Percentiles rank a stretch among this genome's conserved stretches.
These are phyloP conservation scores for Sarcophaga subvicina DNA, from an alignment of 2,888 invertebrate genomes.

Conservation along the genomic window DNA sequence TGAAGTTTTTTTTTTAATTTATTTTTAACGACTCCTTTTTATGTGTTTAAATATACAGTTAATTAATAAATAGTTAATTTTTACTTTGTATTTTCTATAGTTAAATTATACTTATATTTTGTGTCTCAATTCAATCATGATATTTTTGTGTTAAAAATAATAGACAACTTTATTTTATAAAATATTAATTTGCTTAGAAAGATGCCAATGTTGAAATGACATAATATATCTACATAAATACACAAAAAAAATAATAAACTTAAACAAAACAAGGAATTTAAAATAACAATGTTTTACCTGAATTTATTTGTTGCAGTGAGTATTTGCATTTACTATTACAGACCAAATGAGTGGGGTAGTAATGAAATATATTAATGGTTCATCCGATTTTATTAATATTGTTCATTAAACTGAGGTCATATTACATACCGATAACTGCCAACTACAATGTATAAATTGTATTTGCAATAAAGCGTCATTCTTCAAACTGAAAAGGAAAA, in stretches of 20 bases:
- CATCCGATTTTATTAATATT: no score
- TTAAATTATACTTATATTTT: slow-evolving; percentile 12
- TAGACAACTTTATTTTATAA: slow-evolving; percentile 5
- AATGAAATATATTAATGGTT: no score
- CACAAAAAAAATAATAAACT: not conserved
- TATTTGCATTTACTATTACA: no score
- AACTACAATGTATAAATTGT: no score
- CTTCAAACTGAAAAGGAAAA: no score
- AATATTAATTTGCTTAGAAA: slow-evolving; percentile 6
- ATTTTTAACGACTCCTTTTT: not conserved
- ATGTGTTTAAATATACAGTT: not conserved
- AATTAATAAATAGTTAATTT: not conserved
- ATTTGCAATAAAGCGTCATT: no score
- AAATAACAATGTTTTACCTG: not conserved
- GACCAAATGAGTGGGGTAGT: no score
- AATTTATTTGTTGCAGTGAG: not conserved
- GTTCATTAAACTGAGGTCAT: no score
- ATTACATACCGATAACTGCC: no score
- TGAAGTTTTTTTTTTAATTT: not conserved
- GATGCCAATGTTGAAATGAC: slow-evolving; percentile 41
- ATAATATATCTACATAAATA: slow-evolving; percentile 16
- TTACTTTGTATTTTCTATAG: not conserved
- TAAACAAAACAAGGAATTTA: slow-evolving; percentile 12
- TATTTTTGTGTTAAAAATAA: slow-evolving; percentile 7
- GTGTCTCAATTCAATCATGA: slow-evolving; percentile 11